These are phyloP conservation scores for Parambassis ranga DNA, from an alignment of 2,797 vertebrate species.

Conservation along the genomic window DNA sequence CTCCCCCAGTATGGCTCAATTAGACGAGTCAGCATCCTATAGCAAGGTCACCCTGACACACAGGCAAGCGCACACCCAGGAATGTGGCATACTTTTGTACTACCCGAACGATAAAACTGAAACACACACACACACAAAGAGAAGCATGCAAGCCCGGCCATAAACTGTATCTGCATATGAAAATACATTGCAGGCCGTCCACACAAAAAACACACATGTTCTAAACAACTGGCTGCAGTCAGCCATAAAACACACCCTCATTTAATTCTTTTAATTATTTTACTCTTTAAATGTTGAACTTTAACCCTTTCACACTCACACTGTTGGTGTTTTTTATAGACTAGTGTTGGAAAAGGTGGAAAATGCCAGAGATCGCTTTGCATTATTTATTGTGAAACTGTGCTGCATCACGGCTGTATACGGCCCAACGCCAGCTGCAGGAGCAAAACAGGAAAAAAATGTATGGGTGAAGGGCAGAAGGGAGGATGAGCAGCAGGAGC, in stretches of 20 bases:
- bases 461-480: background rate
- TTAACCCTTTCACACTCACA: too few relatives aligned
- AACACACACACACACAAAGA: background rate
- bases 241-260: background rate
- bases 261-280: background rate
- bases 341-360: too few relatives aligned
- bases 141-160: background rate
- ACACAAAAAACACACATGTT: background rate
- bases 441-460: constrained; percentile 21
- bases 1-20: constrained; percentile 19
- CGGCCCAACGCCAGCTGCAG: background rate
- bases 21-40: constrained; percentile 65
- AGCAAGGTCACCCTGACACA: constrained; percentile 62
- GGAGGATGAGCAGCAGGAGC: constrained; percentile 3
- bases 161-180: constrained; percentile 11
- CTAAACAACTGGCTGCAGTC: background rate
- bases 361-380: too few relatives aligned
- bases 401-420: background rate
- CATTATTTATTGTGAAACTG: background rate
- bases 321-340: too few relatives aligned
- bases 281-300: background rate
- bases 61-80: background rate
- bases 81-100: background rate
- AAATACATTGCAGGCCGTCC: constrained; percentile 16
- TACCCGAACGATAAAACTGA: background rate